These are phyloP conservation scores for Siderastrea radians DNA, from an alignment of 92 coral and sea anemone species.

Conservation along the genomic window DNA sequence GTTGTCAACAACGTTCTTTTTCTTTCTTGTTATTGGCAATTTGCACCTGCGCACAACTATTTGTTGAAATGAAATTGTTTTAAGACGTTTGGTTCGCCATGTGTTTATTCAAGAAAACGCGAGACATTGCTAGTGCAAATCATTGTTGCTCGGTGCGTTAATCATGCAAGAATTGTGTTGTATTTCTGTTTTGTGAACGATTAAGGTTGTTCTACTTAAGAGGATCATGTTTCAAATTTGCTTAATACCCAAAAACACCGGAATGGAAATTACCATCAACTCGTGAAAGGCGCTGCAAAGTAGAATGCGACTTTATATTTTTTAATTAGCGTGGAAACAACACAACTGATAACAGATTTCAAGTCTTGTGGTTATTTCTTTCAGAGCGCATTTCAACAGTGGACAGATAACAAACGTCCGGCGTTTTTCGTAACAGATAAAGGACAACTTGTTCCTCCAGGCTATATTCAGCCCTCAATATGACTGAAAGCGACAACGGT, in stretches of 20 bases:
- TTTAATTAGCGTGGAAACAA: slow-evolving; percentile 3
- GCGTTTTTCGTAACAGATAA: not conserved
- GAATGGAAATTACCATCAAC: not conserved
- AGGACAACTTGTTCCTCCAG: not conserved
- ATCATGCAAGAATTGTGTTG: not conserved
- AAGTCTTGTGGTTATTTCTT: slow-evolving; percentile 11
- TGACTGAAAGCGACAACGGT: not conserved
- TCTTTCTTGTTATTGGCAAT: not conserved
- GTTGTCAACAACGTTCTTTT: not conserved
- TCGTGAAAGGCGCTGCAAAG: not conserved
- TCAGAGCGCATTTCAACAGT: slow-evolving; percentile 6
- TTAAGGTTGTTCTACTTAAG: slow-evolving; percentile 1
- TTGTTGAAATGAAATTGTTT: slow-evolving; percentile 11
- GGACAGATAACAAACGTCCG: slow-evolving; percentile 1
- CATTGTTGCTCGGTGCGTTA: not conserved
- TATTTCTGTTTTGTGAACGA: not conserved
- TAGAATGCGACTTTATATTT: not conserved
- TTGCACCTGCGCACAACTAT: slow-evolving; percentile 34
- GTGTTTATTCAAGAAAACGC: slow-evolving; percentile 8
- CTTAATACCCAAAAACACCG: not conserved
- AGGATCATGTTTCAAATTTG: not conserved
- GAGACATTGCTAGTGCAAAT: slow-evolving; percentile 2
- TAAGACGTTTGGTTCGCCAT: slow-evolving; percentile 9
- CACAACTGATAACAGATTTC: slow-evolving; percentile 7
- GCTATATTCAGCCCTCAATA: not conserved